Conservation (phyloP, 1,140 invertebrate species). For the Phortica variegata region DNA sequence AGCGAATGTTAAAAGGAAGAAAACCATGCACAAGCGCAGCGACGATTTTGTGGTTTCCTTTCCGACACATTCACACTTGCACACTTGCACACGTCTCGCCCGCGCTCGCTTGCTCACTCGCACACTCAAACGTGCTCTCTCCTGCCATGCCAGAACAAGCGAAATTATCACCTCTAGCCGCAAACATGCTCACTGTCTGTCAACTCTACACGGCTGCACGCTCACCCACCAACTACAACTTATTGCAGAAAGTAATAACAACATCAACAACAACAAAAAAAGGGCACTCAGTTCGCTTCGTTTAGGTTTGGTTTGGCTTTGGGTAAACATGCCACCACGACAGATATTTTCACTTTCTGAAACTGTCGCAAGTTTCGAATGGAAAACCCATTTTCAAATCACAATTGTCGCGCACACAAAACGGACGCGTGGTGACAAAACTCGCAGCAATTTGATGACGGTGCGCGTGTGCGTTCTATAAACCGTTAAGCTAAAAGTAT, state of each 20-base stretch:
- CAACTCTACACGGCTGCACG: no score
- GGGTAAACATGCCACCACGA: conserved; percentile 35
- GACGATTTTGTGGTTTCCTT: no score
- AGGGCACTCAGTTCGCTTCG: no score
- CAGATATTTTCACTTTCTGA: conserved; percentile 25
- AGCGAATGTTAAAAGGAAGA: not conserved
- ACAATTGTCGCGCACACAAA: conserved; percentile 51
- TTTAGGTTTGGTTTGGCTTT: no score
- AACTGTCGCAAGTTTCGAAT: conserved; percentile 50
- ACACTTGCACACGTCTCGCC: not conserved
- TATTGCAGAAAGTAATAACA: not conserved
- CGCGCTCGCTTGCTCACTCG: conserved; percentile 10
- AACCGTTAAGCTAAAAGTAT: conserved; percentile 1
- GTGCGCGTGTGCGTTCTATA: not conserved
- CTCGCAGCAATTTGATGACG: conserved; percentile 12
- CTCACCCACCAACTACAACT: conserved; percentile 4
- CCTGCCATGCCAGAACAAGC: not conserved
- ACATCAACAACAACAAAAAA: conserved; percentile 6
- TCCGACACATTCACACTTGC: conserved; percentile 2
- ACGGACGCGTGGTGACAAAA: conserved; percentile 44
- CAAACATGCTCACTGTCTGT: no score
- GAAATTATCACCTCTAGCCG: not conserved
- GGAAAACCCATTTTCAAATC: conserved; percentile 46
- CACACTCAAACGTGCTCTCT: no score
- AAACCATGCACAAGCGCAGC: no score